These are phyloP conservation scores for Chroicocephalus ridibundus DNA, from an alignment of 2,113 vertebrate species.

Conservation along the genomic window DNA sequence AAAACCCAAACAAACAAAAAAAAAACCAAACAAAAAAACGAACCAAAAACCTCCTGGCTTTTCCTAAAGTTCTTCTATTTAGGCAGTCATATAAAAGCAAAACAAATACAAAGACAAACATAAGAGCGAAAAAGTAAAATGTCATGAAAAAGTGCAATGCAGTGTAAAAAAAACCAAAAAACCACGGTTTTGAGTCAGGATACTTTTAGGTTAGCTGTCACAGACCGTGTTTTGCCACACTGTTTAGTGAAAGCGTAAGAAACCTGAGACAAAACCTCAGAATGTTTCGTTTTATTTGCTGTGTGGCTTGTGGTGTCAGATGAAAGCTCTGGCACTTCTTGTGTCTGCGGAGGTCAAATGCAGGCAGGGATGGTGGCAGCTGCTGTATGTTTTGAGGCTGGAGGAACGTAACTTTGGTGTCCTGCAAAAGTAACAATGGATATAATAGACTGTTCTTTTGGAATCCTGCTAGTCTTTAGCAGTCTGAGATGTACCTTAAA, in stretches of 20 bases:
- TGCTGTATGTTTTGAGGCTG: not conserved
- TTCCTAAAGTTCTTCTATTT: not conserved
- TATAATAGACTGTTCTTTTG: not conserved
- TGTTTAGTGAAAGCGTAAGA: slow-evolving; percentile 15
- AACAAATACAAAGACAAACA: not conserved
- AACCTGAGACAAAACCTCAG: slow-evolving; percentile 26
- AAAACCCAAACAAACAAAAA: not conserved
- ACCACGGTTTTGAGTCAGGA: not conserved
- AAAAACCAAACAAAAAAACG: not conserved
- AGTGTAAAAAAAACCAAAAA: not conserved
- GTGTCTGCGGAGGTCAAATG: not conserved
- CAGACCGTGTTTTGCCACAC: not conserved
- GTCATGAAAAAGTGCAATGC: not conserved
- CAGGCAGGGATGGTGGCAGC: not conserved
- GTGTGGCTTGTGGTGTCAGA: slow-evolving; percentile 14
- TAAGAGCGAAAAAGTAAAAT: not conserved
- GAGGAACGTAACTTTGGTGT: not conserved
- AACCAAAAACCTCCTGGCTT: not conserved
- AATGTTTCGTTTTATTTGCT: slow-evolving; percentile 16
- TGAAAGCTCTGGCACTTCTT: not conserved
- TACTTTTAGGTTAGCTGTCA: not conserved
- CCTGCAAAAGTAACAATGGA: not conserved
- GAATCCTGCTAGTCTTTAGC: not conserved
- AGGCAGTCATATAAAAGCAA: not conserved
- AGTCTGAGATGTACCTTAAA: not conserved